Base-by-base conservation (phyloP, 2,888 invertebrate genomes). In the Nebria brevicollis region DNA sequence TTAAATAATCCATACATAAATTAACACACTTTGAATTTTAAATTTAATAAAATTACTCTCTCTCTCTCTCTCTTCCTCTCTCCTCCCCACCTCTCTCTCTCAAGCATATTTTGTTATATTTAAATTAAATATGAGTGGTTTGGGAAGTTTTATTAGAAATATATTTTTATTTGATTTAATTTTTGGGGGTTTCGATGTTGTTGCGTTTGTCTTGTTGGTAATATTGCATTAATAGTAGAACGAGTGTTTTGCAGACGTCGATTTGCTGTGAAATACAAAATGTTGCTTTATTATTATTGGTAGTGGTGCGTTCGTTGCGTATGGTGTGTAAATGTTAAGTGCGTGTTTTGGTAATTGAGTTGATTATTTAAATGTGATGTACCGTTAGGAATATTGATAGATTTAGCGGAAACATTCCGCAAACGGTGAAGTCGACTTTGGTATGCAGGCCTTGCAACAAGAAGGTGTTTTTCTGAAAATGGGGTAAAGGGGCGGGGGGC, bases 401-500 rank as follows among this genome's bases (percentile, higher is more conserved):
- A 26, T 77, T 77, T n/a, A 77, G 25, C 10, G 72, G 72, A 42
- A 77, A 13, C 10, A 77, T 54, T 0, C 43, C 43, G 72, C 72
- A 77, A 1, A 77, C 72, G 2, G 26, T 25, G 11, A 77, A 77
- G 25, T 77, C 65, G 5, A 77, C 54, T 77, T 77, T 77, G 1
- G 64, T 68, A 41, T 77, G 77, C 1, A 72, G 65, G 6, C 77
- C 77, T 72, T 77, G 77, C 0, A 77, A 34, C 3, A 77, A 34
- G 26, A 72, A 72, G 1, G 77, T 72, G 41, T 77, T 77, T 77
- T 72, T 77, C 77, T 77, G 20, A 13, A 42, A 72, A 25, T 65
- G 34, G 34, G 34, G 5, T 2, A 5, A 5, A 2, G 34, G 34
- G 34, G 34, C 0, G 34, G 34, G 5, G 34, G 34, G 34, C 1